Evolutionary conservation across 2,888 invertebrate genomes (phyloP).

Genomic region (Diarsia mendica): DNA sequence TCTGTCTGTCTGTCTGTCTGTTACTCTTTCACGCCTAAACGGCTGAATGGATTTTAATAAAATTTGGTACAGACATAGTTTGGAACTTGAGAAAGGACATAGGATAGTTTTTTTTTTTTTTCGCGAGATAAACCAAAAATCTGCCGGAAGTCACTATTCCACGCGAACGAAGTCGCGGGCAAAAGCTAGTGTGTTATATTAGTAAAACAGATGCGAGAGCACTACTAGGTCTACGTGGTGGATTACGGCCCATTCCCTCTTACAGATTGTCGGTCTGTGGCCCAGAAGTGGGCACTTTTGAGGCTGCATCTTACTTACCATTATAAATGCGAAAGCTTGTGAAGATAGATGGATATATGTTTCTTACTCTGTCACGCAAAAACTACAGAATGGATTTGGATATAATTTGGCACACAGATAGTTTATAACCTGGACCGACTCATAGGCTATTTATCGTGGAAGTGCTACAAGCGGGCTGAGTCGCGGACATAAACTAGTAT

Average conservation of each 20-base stretch:
- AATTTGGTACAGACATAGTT: no score
- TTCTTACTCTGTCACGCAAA: background rate
- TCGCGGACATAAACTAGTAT: background rate
- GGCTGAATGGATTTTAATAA: no score
- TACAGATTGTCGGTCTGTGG: background rate
- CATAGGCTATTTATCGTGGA: background rate
- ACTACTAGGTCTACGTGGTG: background rate
- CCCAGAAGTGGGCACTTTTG: background rate
- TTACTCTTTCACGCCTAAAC: no score
- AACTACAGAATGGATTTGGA: background rate
- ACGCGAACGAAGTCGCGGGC: no score
- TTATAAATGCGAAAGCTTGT: background rate
- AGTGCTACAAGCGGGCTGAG: background rate
- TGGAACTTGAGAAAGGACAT: no score
- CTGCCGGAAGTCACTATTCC: no score
- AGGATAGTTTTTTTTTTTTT: no score
- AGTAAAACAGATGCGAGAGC: background rate
- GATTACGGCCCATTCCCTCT: background rate
- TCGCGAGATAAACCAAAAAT: no score
- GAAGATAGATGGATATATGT: background rate
- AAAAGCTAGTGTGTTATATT: background rate
- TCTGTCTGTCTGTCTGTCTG: no score
- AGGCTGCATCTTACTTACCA: background rate
- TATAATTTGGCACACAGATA: background rate
- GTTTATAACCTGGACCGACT: background rate